phyloP scores from a whole-genome alignment of 2,113 vertebrate genomes.

The Rhodinocichla rosea region DNA sequence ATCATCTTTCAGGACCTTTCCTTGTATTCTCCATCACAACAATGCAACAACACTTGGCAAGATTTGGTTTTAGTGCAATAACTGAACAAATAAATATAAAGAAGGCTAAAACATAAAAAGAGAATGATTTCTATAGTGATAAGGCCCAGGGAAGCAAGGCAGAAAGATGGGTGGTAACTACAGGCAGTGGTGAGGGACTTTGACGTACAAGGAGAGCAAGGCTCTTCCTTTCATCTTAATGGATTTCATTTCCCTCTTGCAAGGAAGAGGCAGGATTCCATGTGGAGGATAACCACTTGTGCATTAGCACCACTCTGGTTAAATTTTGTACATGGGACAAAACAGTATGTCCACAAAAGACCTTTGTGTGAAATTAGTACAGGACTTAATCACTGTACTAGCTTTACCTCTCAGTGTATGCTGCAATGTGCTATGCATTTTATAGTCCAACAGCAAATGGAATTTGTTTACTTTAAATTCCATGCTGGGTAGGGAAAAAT shows the following conservation, averaged over 20 bases:
- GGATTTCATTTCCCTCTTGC: not conserved
- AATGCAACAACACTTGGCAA: not conserved
- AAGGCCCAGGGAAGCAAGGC: not conserved
- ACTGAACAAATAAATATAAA: not conserved
- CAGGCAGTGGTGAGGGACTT: not conserved
- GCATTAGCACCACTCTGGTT: constrained; percentile 80
- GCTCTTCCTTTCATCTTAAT: not conserved
- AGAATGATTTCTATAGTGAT: not conserved
- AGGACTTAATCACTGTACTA: constrained; percentile 63
- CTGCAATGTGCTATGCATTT: constrained; percentile 76
- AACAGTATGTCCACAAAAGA: constrained; percentile 67
- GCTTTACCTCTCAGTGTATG: constrained; percentile 60
- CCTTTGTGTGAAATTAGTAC: constrained; percentile 67
- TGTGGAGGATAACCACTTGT: constrained; percentile 69
- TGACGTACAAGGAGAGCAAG: not conserved
- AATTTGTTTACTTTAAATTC: not conserved
- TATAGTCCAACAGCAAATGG: constrained; percentile 40
- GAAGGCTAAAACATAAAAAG: not conserved
- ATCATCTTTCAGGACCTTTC: not conserved
- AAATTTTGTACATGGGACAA: not conserved
- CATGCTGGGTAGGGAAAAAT: not conserved
- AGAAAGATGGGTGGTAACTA: not conserved
- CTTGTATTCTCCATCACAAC: not conserved
- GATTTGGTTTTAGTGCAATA: not conserved
- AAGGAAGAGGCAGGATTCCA: not conserved